Evolutionary conservation across 2,888 invertebrate species (phyloP).

Genomic region (Cryptosula pallasiana): DNA sequence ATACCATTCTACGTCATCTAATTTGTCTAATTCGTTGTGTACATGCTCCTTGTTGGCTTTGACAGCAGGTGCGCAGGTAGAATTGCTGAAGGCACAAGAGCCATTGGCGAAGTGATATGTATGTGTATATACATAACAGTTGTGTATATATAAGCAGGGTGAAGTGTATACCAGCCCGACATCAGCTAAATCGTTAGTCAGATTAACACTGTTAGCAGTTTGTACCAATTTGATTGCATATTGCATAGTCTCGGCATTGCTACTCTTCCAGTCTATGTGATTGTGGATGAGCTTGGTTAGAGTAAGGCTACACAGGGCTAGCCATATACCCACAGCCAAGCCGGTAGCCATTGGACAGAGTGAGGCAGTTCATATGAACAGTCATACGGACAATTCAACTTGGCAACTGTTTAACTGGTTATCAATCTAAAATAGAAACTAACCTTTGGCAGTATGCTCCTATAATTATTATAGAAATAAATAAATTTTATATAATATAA

Average conservation of each 20-base stretch:
- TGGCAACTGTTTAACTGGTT: too few species aligned
- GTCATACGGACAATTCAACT: too few species aligned
- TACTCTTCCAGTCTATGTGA: constrained; percentile 7
- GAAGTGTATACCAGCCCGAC: neutral
- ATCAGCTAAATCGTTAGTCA: neutral
- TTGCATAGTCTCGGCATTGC: constrained; percentile 12
- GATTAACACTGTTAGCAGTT: neutral
- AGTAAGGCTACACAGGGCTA: neutral
- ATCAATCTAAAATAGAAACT: too few species aligned
- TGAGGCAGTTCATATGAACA: too few species aligned
- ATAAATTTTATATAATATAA: too few species aligned
- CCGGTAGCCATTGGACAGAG: neutral
- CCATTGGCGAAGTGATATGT: constrained; percentile 18
- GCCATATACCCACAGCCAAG: neutral
- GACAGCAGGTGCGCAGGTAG: neutral
- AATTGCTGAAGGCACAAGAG: constrained; percentile 1
- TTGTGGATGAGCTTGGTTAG: neutral
- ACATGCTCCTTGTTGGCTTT: constrained; percentile 12
- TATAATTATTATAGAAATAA: too few species aligned
- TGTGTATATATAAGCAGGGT: neutral
- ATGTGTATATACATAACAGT: constrained; percentile 14
- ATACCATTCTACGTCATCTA: constrained; percentile 37
- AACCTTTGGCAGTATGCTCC: too few species aligned
- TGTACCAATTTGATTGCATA: neutral
- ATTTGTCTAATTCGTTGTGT: constrained; percentile 30